Conservation (phyloP, 2,797 vertebrate species). For the Malacoctenus gilli region DNA sequence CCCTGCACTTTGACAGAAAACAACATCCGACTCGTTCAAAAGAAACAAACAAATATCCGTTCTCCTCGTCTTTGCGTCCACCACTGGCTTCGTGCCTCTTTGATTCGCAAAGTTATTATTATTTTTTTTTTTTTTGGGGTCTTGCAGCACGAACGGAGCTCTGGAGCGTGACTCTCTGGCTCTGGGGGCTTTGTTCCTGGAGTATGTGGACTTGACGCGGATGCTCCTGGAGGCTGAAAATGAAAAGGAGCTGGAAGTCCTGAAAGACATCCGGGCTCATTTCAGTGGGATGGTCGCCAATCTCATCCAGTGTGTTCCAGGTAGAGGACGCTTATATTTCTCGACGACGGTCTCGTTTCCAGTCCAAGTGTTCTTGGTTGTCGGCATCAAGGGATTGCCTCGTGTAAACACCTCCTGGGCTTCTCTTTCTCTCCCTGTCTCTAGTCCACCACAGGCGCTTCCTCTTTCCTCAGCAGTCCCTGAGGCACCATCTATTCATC, state of each 20-base stretch:
- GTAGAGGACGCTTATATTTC: constrained; percentile 71
- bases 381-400: no score
- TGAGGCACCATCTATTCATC: constrained; percentile 98
- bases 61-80: background rate
- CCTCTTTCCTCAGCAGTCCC: constrained; percentile 97
- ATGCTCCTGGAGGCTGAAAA: constrained; percentile 99
- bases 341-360: background rate
- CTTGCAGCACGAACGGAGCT: constrained; percentile 92
- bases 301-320: constrained; percentile 97
- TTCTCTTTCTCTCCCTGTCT: constrained; percentile 9
- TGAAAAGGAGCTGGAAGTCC: constrained; percentile 97
- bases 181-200: constrained; percentile 94
- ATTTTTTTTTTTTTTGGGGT: background rate
- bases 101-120: background rate
- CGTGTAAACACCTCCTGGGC: background rate
- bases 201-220: constrained; percentile 96
- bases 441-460: constrained; percentile 97
- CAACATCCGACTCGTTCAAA: background rate
- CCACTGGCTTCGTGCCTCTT: background rate
- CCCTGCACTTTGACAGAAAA: no score
- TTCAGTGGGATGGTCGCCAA: constrained; percentile 99
- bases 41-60: no score
- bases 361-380: no score
- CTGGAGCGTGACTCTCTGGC: constrained; percentile 95
- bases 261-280: constrained; percentile 98